Evolutionary conservation across 2,888 invertebrate genomes (phyloP).

Genomic region (Machimus atricapillus): DNA sequence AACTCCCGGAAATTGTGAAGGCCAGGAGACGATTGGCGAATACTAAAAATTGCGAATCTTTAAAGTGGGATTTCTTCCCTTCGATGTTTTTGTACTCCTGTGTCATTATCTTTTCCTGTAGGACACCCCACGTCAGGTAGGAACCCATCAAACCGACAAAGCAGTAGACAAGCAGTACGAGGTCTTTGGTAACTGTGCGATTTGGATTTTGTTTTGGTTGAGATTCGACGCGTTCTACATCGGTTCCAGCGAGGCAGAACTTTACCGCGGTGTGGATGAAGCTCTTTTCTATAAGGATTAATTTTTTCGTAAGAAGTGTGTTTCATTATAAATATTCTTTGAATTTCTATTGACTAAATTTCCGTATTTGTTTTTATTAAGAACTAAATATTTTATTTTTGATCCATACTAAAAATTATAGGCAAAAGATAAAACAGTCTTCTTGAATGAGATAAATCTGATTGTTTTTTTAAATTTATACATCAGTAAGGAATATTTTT

Average conservation of each 20-base stretch:
- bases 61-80: slow-evolving; percentile 74
- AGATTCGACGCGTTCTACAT: slow-evolving; percentile 64
- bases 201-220: slow-evolving; percentile 61
- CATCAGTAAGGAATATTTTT: too few species aligned
- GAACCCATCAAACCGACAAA: slow-evolving; percentile 88
- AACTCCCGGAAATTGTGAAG: slow-evolving; percentile 73
- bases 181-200: slow-evolving; percentile 67
- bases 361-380: too few species aligned
- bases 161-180: slow-evolving; percentile 74
- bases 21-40: slow-evolving; percentile 93
- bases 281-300: slow-evolving; percentile 51
- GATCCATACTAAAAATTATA: too few species aligned
- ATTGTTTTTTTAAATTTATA: too few species aligned
- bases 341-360: too few species aligned
- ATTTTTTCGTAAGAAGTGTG: too few species aligned
- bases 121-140: slow-evolving; percentile 93
- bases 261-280: slow-evolving; percentile 56
- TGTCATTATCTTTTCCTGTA: slow-evolving; percentile 99
- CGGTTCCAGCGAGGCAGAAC: slow-evolving; percentile 59
- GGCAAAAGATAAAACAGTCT: too few species aligned
- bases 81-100: slow-evolving; percentile 73
- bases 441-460: too few species aligned
- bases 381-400: too few species aligned
- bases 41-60: slow-evolving; percentile 96
- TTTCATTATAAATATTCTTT: too few species aligned